Conservation (phyloP, 2,113 vertebrate genomes). For the Erpornis zantholeuca region DNA sequence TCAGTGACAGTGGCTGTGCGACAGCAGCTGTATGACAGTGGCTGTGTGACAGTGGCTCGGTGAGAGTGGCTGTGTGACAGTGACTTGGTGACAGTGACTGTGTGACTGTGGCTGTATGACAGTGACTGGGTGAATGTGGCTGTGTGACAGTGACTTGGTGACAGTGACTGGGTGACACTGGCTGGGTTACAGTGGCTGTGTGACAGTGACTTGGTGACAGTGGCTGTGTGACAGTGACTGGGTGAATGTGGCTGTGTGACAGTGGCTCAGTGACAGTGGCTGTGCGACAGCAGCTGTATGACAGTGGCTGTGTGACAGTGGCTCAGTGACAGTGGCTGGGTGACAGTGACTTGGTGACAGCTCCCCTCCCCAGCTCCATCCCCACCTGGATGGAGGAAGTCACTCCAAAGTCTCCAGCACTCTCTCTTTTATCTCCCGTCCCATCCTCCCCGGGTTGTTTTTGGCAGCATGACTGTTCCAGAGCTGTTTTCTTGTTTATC, state of each 20-base stretch:
- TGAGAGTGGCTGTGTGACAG: background rate
- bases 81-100: no score
- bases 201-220: no score
- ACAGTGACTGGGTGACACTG: no score
- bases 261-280: background rate
- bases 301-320: no score
- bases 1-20: background rate
- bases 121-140: no score
- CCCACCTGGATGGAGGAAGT: background rate
- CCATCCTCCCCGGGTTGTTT: background rate
- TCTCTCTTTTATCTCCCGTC: background rate
- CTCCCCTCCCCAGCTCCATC: background rate
- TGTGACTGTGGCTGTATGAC: no score
- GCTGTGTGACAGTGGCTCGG: no score
- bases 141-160: no score
- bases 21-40: background rate
- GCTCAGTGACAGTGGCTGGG: no score
- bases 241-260: background rate
- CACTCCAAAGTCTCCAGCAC: background rate
- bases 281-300: background rate
- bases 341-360: background rate
- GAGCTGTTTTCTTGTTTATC: slow-evolving; percentile 1
- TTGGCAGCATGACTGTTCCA: background rate
- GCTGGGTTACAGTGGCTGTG: no score
- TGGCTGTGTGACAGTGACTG: background rate